These are phyloP conservation scores for Mellivora capensis DNA, from an alignment of 2,113 vertebrate genomes.

Conservation along the genomic window DNA sequence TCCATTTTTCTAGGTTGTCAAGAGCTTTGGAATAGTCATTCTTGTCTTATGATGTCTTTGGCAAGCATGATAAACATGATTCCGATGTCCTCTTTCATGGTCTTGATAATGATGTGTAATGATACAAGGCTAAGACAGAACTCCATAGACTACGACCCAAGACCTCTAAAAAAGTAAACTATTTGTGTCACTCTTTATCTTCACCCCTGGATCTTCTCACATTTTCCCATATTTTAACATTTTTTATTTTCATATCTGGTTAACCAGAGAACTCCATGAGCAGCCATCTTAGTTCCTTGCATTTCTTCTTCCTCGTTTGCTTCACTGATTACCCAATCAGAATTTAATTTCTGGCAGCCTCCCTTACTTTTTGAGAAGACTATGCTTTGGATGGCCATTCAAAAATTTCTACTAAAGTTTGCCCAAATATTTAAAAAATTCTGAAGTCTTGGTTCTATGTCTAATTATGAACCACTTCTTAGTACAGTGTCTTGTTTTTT, in stretches of 20 bases:
- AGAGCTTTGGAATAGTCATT: neutral
- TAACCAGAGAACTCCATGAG: neutral
- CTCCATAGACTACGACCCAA: neutral
- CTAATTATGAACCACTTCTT: neutral
- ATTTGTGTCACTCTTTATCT: neutral
- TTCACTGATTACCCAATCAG: neutral
- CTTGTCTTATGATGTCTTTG: neutral
- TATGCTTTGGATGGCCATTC: neutral
- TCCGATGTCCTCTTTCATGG: neutral
- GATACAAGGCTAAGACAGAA: neutral
- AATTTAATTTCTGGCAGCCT: neutral
- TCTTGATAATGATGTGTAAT: neutral
- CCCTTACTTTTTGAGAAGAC: neutral
- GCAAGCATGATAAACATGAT: neutral
- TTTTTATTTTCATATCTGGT: neutral
- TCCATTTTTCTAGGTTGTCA: neutral
- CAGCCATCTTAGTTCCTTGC: neutral
- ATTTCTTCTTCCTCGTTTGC: neutral
- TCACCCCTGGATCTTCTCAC: neutral
- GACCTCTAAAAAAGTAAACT: neutral
- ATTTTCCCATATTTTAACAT: neutral
- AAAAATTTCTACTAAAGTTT: neutral
- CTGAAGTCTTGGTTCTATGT: neutral
- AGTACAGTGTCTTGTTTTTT: neutral
- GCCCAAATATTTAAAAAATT: neutral